These are phyloP conservation scores for Conus ventricosus DNA, from an alignment of 1,140 invertebrate genomes.

Conservation along the genomic window DNA sequence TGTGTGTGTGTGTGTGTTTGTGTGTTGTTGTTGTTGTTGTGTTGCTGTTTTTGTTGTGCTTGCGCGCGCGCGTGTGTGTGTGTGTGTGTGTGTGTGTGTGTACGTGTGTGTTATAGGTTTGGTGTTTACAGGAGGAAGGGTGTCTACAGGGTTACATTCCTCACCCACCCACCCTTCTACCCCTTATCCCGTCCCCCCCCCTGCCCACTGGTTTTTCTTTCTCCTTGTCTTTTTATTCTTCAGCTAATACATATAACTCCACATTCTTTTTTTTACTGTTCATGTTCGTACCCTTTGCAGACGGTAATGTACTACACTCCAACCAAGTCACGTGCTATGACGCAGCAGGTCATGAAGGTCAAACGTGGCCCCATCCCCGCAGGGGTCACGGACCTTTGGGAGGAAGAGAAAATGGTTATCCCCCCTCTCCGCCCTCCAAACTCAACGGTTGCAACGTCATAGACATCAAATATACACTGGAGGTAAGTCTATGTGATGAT, in stretches of 20 bases:
- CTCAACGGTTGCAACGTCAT: conserved; percentile 70
- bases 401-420: conserved; percentile 58
- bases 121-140: too few relatives aligned
- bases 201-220: not conserved
- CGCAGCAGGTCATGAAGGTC: conserved; percentile 57
- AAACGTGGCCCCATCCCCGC: conserved; percentile 57
- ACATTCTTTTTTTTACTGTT: not conserved
- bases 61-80: too few relatives aligned
- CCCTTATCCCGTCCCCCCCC: not conserved
- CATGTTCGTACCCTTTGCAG: conserved; percentile 41
- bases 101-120: too few relatives aligned
- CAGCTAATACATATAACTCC: too few relatives aligned
- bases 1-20: not conserved
- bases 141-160: too few relatives aligned
- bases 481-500: conserved; percentile 52
- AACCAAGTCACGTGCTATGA: conserved; percentile 53
- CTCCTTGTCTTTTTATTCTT: not conserved
- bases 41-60: too few relatives aligned
- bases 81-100: conserved; percentile 30
- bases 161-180: not conserved
- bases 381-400: conserved; percentile 64
- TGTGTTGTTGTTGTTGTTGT: too few relatives aligned
- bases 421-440: conserved; percentile 66
- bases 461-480: conserved; percentile 65
- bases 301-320: conserved; percentile 54